Evolutionary conservation across 1,140 invertebrate species (phyloP), one percentile per base, ranked within the genome.

Genomic region (Olivierus martensii): DNA sequence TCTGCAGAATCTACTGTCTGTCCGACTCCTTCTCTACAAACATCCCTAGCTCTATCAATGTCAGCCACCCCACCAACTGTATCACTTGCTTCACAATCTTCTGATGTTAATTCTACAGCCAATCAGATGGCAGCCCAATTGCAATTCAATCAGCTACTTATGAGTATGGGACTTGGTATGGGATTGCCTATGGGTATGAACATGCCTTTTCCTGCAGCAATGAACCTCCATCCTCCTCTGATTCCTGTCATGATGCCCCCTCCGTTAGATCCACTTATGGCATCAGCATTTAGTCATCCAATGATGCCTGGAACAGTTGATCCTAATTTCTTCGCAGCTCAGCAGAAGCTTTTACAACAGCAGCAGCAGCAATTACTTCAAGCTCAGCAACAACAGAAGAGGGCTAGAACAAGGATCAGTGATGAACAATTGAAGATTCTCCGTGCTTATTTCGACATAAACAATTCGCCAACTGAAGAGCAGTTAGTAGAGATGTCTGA

Each of bases 381-480:
- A n/a, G 36, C 47, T 12, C 55, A 48, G 37, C 61, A 65, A 10
- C 89, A 88, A 61, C 89, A 93, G 71, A 99, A 99, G 69, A 77
- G 95, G 62, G 93, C 93, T 21, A 77, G 91, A 42, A 98, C 94
- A 34, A 77, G 93, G 53, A 98, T 98, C 56, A 97, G 90, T 43
- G 93, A 97, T 67, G 92, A 98, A 56, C 94, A 99, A 69, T 71
- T 97, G 55, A 96, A 96, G 69, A 94, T 98, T 54, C 69, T 99
- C 21, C 78, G 93, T 49, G 87, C 87, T n/a, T 89, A 99, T 69
- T 99, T 99, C 69, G 92, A 98, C 65, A 97, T 99, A 51, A 96
- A 97, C 70, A 99, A 97, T 71, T 96, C 93, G 0, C 94, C 94
- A 0, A 90, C 88, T 39, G 93, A 98, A 73, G 93, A 97, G 59